Conservation (phyloP, 2,888 invertebrate genomes). For the Gari tellinella region DNA sequence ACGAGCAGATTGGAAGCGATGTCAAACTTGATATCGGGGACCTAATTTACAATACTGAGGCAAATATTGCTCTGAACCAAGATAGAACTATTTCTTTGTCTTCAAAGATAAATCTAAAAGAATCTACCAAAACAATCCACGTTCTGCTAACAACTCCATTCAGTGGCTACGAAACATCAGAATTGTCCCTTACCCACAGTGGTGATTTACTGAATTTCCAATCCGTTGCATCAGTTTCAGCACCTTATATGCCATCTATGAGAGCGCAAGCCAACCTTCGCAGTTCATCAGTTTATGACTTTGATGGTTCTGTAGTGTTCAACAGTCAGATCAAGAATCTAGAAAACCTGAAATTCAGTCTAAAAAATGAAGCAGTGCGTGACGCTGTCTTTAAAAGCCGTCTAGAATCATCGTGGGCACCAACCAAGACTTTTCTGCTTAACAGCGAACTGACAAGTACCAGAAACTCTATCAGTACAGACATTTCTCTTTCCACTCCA, state of each 20-base stretch:
- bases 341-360: conserved; percentile 36
- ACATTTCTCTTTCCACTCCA: conserved; percentile 29
- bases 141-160: conserved; percentile 42
- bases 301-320: conserved; percentile 27
- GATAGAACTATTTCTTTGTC: conserved; percentile 37
- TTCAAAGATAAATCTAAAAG: conserved; percentile 22
- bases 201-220: conserved; percentile 40
- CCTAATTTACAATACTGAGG: conserved; percentile 18
- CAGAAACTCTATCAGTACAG: conserved; percentile 10
- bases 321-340: conserved; percentile 44
- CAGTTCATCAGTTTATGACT: conserved; percentile 11
- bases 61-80: conserved; percentile 34
- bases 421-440: conserved; percentile 22
- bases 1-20: conserved; percentile 34
- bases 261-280: conserved; percentile 27
- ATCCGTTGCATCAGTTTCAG: conserved; percentile 15
- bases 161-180: conserved; percentile 22
- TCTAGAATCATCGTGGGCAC: conserved; percentile 38
- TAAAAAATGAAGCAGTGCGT: conserved; percentile 23
- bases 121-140: conserved; percentile 9
- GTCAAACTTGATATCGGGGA: conserved; percentile 27
- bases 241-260: conserved; percentile 19
- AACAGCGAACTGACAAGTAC: conserved; percentile 13
- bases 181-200: conserved; percentile 18
- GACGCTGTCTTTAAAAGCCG: conserved; percentile 25